phyloP scores from a whole-genome alignment of 2,888 invertebrate species.

The Anagyrus pseudococci region DNA sequence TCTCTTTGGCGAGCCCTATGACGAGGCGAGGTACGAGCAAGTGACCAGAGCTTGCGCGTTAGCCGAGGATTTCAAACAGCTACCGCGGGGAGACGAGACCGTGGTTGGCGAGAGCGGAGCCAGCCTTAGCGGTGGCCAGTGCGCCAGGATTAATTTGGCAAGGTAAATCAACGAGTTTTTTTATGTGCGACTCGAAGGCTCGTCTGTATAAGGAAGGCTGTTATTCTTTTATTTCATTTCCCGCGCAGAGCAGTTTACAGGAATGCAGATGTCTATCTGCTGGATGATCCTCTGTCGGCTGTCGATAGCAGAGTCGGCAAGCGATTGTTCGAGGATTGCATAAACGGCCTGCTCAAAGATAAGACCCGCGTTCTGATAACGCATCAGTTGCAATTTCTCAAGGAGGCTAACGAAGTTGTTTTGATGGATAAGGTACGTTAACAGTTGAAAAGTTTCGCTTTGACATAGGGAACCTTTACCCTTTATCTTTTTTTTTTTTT shows the following conservation, averaged over 20 bases:
- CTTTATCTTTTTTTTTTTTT: too few species aligned
- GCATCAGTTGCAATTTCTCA: constrained; percentile 82
- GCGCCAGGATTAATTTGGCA: constrained; percentile 71
- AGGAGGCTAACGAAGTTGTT: constrained; percentile 70
- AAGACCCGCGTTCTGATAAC: constrained; percentile 81
- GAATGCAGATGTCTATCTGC: constrained; percentile 76
- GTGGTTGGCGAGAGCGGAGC: constrained; percentile 80
- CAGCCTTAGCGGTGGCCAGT: constrained; percentile 80
- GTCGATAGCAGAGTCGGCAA: constrained; percentile 79
- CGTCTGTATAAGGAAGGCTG: not conserved
- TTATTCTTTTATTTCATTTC: not conserved
- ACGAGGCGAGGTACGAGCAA: constrained; percentile 64
- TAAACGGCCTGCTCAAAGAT: constrained; percentile 69
- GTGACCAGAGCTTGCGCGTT: constrained; percentile 72
- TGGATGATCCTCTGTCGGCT: constrained; percentile 83
- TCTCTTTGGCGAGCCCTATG: constrained; percentile 74
- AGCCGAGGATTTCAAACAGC: constrained; percentile 71
- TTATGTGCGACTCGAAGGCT: not conserved
- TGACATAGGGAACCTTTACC: too few species aligned
- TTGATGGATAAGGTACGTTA: constrained; percentile 71
- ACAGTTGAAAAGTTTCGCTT: too few species aligned
- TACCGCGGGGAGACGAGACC: constrained; percentile 76
- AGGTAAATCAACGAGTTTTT: constrained; percentile 52
- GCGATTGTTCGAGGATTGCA: constrained; percentile 77
- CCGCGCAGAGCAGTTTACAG: constrained; percentile 73